These are phyloP conservation scores for Dicrurus megarhynchus DNA, from an alignment of 2,113 vertebrate species.

Conservation along the genomic window DNA sequence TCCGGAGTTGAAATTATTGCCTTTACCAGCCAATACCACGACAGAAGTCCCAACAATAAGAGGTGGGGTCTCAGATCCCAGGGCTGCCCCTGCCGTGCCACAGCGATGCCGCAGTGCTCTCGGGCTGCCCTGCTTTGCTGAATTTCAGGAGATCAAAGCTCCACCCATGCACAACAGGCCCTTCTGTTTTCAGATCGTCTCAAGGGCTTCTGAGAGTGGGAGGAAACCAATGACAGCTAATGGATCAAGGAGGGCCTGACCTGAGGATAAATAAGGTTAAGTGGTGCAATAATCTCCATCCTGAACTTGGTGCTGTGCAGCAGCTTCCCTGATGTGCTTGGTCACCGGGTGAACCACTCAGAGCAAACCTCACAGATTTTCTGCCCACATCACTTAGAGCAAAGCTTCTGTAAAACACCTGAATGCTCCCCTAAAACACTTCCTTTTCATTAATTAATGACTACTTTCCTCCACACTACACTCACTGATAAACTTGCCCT, in stretches of 20 bases:
- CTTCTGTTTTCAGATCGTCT: slow-evolving; percentile 4
- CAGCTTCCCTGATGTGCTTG: background rate
- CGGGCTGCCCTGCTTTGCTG: background rate
- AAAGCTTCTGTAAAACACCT: background rate
- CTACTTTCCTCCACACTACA: background rate
- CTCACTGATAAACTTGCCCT: background rate
- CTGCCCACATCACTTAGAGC: background rate
- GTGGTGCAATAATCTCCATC: background rate
- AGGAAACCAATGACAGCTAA: slow-evolving; percentile 25
- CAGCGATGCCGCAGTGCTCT: rapidly evolving
- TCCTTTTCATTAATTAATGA: background rate
- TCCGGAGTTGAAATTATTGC: background rate
- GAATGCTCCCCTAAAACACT: background rate
- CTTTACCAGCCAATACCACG: background rate
- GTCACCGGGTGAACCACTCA: background rate
- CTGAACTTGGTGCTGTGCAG: background rate
- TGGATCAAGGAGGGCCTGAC: slow-evolving; percentile 2
- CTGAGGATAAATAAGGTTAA: slow-evolving; percentile 31
- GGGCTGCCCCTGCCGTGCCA: background rate
- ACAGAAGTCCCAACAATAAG: background rate
- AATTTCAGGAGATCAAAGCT: background rate
- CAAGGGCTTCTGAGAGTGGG: slow-evolving; percentile 25
- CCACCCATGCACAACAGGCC: background rate
- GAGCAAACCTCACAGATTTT: background rate
- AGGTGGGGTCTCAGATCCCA: background rate